Base-by-base conservation (phyloP, 2,113 vertebrate species). In the Rhinogobius similis region DNA sequence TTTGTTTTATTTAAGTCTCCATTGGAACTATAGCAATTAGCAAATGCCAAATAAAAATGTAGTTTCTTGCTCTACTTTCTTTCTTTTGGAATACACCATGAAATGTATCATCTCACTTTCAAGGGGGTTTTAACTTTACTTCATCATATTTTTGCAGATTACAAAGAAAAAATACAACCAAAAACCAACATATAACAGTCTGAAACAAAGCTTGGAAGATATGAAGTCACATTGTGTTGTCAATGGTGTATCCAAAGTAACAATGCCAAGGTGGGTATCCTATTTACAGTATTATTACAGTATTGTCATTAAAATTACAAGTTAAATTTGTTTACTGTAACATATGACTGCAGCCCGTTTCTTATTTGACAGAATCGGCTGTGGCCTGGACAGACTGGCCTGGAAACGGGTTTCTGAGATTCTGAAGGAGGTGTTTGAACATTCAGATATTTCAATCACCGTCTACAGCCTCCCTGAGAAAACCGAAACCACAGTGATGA, bases 101-200 rank as follows among this genome's bases (percentile, higher is more conserved):
- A n/a, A n/a, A n/a, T n/a, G n/a, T n/a, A n/a, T n/a, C n/a, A n/a
- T n/a, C n/a, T n/a, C n/a, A n/a, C n/a, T n/a, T n/a, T n/a, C n/a
- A n/a, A n/a, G n/a, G 39, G 1, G 10, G 18, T 62, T 62, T 38
- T 1, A 62, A 10, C 29, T 0, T 9, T 36, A 14, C 21, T 9
- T 16, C n/a, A 38, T 62, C 10, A 36, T 16, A 14, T 18, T 41
- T 67, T 78, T 2, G 48, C 70, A 99, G 97, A 94, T 99, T 27
- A 98, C 97, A 11, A 99, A 99, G 93, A 87, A 94, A 82, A 95
- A 89, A 59, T 93, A 91, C 64, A 92, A 86, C 24, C 90, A 98
- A 23, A 98, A 96, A 65, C 97, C 97, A 0, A 96, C 94, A 0
- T 96, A 98, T 0, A 91, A 93, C 36, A 93, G 23, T 55, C 91